Evolutionary conservation across 2,888 invertebrate genomes (phyloP).

Genomic region (Leptogaster cylindrica): DNA sequence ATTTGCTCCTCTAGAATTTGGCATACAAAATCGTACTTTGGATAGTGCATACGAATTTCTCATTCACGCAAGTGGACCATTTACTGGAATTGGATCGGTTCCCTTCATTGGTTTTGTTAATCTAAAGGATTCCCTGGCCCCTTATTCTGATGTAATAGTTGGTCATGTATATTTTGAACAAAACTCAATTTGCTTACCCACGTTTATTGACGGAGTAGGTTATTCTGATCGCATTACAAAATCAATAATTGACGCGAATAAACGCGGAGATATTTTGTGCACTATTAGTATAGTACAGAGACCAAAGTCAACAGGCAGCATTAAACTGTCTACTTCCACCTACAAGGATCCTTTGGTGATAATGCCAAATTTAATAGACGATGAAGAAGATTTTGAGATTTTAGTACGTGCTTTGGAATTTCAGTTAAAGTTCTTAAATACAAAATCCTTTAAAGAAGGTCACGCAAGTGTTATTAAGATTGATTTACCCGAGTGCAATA

Average conservation of each 20-base stretch:
- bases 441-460: too few species aligned
- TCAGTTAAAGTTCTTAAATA: too few species aligned
- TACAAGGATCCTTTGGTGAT: constrained; percentile 68
- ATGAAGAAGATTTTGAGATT: constrained; percentile 66
- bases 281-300: constrained; percentile 61
- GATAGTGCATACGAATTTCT: constrained; percentile 63
- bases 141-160: constrained; percentile 68
- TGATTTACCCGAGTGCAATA: constrained; percentile 65
- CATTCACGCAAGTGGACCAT: constrained; percentile 59
- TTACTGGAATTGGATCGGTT: constrained; percentile 63
- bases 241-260: constrained; percentile 57
- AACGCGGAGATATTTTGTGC: constrained; percentile 57
- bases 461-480: too few species aligned
- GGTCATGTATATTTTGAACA: constrained; percentile 63
- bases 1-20: constrained; percentile 62
- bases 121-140: constrained; percentile 61
- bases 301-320: constrained; percentile 65
- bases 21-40: constrained; percentile 54
- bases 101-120: constrained; percentile 66
- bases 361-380: constrained; percentile 68
- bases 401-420: too few species aligned
- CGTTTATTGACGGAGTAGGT: constrained; percentile 56
- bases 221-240: constrained; percentile 55
- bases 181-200: constrained; percentile 57
- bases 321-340: constrained; percentile 66